phyloP scores from a whole-genome alignment of 2,113 vertebrate species.

The Heteronetta atricapilla region DNA sequence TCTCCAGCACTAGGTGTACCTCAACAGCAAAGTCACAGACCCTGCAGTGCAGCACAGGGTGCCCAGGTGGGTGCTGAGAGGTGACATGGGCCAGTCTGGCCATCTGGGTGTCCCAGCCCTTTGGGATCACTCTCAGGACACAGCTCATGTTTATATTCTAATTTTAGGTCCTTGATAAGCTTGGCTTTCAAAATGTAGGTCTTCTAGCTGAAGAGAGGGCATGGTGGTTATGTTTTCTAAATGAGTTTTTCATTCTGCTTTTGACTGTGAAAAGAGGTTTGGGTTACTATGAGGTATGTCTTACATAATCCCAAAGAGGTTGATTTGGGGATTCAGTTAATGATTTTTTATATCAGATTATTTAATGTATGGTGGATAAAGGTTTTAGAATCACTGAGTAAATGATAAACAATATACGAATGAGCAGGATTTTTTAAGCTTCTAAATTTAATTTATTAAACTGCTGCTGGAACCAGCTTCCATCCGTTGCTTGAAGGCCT shows the following conservation, averaged over 20 bases:
- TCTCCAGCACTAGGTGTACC: neutral
- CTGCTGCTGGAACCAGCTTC: neutral
- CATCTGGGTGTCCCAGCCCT: neutral
- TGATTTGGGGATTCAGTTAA: neutral
- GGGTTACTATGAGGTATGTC: neutral
- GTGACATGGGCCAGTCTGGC: neutral
- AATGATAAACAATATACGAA: neutral
- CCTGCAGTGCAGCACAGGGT: neutral
- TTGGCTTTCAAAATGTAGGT: neutral
- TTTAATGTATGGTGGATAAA: neutral
- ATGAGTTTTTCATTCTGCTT: neutral
- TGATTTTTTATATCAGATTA: neutral
- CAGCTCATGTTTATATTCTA: neutral
- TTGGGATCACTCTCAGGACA: neutral
- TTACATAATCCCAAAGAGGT: neutral
- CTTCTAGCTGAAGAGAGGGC: neutral
- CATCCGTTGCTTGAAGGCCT: neutral
- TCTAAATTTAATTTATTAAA: slow-evolving; percentile 11
- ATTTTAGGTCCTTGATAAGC: neutral
- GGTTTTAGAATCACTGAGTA: neutral
- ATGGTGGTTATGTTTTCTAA: neutral
- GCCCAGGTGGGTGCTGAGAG: neutral
- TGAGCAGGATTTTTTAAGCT: neutral
- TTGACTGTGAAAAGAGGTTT: neutral
- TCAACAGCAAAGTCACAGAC: neutral